Evolutionary conservation across 2,888 invertebrate species (phyloP), one percentile per base, ranked within the genome.

Genomic region (Ornithoptera alexandrae): DNA sequence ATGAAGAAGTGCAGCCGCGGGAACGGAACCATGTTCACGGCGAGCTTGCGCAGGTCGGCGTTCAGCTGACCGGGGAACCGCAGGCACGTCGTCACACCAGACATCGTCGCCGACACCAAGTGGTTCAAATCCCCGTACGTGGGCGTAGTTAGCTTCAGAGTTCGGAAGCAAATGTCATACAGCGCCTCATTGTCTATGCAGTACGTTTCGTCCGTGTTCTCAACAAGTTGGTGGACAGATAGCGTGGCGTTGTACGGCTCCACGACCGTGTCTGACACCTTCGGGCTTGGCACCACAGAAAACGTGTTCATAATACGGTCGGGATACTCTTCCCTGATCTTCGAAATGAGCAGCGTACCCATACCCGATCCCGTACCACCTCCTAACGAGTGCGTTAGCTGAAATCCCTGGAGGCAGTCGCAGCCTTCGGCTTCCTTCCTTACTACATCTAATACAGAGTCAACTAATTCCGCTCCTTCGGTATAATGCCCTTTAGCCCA

Each of bases 181-280:
- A 96, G 88, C 24, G 96, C 96, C 84, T 96, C 96, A 80, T 96
- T 96, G 83, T 96, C 96, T 72, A 96, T 95, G 77, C 96, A 96
- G 79, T 93, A 95, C 0, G 95, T 86, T 72, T 89, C 86, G 92
- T 95, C 79, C 78, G 88, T 95, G 80, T 96, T 95, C 80, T 96
- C 96, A 2, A 96, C 95, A 30, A 96, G 85, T 78, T 96, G 95
- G 78, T 95, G 86, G 0, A 89, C 86, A 1, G 89, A 95, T 36
- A 96, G 87, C 3, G 96, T 96, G 30, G 96, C 95, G 78, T 96
- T 96, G 90, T 96, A 96, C 0, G 90, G 89, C 68, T 90, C 90
- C 1, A 90, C 90, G 0, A 96, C 96, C 1, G 95, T 96, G 83
- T 96, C 96, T 0, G 96, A 96, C 20, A 96, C 95, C 84, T 96